Percentiles rank a stretch among this genome's conserved stretches.
Evolutionary conservation across 2,888 invertebrate genomes (phyloP).

Genomic region (Unio delphinus): DNA sequence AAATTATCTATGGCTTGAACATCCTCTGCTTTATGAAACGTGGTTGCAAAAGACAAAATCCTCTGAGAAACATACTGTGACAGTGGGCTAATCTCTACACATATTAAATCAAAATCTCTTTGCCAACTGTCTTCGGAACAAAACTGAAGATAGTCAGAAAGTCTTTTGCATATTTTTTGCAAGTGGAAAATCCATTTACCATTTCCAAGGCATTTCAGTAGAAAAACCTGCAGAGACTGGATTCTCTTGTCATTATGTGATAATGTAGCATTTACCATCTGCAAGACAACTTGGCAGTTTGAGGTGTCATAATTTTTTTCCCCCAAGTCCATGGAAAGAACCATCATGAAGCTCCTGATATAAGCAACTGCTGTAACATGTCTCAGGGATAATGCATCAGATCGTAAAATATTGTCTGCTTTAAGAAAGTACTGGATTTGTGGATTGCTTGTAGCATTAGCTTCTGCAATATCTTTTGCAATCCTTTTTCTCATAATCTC

Average conservation of each 20-base stretch:
- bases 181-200: background rate
- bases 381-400: slow-evolving; percentile 4
- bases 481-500: background rate
- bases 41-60: no score
- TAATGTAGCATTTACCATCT: slow-evolving; percentile 4
- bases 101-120: no score
- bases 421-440: no score
- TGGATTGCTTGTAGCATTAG: no score
- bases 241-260: background rate
- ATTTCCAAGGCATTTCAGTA: background rate
- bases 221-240: background rate
- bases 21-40: no score
- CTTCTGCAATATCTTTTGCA: no score
- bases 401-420: no score
- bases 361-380: slow-evolving; percentile 9
- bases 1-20: no score
- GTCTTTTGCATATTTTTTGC: background rate
- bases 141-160: background rate
- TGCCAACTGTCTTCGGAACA: no score
- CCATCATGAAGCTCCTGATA: slow-evolving; percentile 2
- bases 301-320: background rate
- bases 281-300: background rate
- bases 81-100: no score
- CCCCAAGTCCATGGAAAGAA: background rate
- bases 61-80: no score